Percentiles rank a stretch among this genome's conserved stretches.
Evolutionary conservation across 2,113 vertebrate genomes (phyloP).

Genomic region (Antechinus flavipes): DNA sequence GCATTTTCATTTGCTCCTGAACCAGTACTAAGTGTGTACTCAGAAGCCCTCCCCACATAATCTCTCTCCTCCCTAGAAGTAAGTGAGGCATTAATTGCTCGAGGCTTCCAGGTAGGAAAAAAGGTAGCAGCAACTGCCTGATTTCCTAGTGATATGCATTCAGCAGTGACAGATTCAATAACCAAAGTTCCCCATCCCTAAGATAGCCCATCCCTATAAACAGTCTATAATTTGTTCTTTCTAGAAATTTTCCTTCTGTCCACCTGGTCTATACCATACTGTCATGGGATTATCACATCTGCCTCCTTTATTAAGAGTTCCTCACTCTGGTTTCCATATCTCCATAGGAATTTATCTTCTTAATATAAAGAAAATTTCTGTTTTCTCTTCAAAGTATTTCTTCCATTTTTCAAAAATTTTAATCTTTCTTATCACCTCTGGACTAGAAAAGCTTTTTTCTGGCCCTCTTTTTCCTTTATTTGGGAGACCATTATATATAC

Average conservation of each 20-base stretch:
- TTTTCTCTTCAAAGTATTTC: neutral
- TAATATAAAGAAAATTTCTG: neutral
- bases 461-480: neutral
- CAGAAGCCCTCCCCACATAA: neutral
- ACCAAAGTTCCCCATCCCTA: neutral
- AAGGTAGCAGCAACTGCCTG: neutral
- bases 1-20: neutral
- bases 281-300: neutral
- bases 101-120: neutral
- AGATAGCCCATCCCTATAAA: neutral
- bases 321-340: neutral
- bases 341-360: neutral
- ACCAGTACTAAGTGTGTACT: neutral
- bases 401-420: neutral
- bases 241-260: neutral
- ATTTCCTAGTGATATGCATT: neutral
- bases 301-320: neutral
- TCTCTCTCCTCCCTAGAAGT: neutral
- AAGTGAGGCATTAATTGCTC: neutral
- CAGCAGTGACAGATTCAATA: neutral
- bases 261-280: neutral
- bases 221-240: neutral
- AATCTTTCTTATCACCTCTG: neutral
- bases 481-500: too few relatives aligned
- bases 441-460: neutral